Conservation (phyloP, 92 coral and sea anemone species). For the Muricea muricata region DNA sequence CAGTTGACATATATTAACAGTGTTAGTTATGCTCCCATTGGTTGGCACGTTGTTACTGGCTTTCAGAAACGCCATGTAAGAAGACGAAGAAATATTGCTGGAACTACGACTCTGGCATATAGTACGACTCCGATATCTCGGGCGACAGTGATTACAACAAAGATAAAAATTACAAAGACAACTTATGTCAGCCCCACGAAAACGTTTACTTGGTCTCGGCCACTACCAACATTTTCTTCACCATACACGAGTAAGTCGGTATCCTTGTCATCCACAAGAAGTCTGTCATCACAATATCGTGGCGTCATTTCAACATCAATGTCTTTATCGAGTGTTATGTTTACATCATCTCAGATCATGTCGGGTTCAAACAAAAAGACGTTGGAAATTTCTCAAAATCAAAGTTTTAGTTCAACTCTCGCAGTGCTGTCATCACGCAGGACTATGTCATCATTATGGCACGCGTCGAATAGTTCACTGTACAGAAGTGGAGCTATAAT, state of each 20-base stretch:
- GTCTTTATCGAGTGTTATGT: background rate
- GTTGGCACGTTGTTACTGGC: constrained; percentile 94
- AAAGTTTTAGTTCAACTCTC: background rate
- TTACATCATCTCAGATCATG: background rate
- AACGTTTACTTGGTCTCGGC: background rate
- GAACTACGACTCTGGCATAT: constrained; percentile 80
- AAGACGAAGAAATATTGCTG: constrained; percentile 39
- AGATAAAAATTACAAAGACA: constrained; percentile 42
- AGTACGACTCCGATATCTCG: constrained; percentile 71
- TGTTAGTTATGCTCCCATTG: constrained; percentile 77
- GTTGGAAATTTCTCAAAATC: background rate
- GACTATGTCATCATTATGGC: background rate
- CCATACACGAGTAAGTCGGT: background rate
- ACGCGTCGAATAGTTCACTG: background rate
- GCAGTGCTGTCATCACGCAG: background rate
- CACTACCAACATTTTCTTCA: constrained; percentile 34
- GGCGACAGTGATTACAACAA: constrained; percentile 63
- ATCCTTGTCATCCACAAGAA: background rate
- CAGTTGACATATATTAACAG: constrained; percentile 72
- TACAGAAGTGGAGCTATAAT: no score
- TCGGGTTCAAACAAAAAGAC: background rate
- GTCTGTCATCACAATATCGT: background rate
- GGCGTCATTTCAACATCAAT: background rate
- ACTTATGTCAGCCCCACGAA: constrained; percentile 6
- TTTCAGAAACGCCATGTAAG: constrained; percentile 64